Evolutionary conservation across 2,113 vertebrate genomes (phyloP).

Genomic region (Baryphthengus martii): DNA sequence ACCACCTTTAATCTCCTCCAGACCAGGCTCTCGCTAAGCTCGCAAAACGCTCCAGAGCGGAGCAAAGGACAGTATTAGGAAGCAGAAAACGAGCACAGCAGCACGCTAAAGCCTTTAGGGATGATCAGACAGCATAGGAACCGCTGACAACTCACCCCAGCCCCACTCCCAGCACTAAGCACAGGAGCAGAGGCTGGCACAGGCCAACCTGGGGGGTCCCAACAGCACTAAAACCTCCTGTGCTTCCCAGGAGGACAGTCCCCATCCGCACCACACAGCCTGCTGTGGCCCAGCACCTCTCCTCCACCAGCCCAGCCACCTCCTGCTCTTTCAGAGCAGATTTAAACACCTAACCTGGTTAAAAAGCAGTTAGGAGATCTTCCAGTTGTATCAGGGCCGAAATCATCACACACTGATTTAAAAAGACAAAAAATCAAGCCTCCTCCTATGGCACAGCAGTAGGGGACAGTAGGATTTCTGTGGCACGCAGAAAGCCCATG

Average conservation of each 20-base stretch:
- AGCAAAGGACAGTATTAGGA: neutral
- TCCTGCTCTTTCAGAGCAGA: neutral
- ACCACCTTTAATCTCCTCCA: too few relatives aligned
- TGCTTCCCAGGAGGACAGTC: too few relatives aligned
- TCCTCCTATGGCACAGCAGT: neutral
- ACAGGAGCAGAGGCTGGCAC: neutral
- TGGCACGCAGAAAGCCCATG: neutral
- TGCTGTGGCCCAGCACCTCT: neutral
- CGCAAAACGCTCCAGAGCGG: rapidly evolving
- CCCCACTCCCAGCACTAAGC: neutral
- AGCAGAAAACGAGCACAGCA: neutral
- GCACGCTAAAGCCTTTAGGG: neutral
- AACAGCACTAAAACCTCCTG: rapidly evolving
- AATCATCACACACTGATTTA: rapidly evolving
- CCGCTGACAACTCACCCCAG: neutral
- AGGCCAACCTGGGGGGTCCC: rapidly evolving
- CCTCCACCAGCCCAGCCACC: neutral
- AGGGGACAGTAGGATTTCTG: neutral
- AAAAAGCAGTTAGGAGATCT: neutral
- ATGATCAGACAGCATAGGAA: rapidly evolving
- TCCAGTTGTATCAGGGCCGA: neutral
- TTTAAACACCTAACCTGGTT: neutral
- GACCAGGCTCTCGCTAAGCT: neutral
- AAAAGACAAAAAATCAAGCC: neutral
- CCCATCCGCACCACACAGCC: rapidly evolving